Conservation (phyloP, 1,140 invertebrate genomes). For the Drosophila obscura region DNA sequence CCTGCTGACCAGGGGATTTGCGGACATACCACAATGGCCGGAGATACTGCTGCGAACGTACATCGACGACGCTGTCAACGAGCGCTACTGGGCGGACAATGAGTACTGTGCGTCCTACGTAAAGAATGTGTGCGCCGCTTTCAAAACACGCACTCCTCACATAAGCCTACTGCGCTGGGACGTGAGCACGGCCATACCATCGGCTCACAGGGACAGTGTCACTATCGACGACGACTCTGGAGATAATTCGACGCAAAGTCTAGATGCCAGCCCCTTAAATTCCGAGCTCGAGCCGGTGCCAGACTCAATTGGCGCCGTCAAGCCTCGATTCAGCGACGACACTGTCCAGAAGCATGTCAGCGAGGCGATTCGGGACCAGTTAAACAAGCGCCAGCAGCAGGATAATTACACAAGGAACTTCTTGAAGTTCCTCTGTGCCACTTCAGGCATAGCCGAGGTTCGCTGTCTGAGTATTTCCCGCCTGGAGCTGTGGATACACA, state of each 20-base stretch:
- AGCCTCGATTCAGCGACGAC: constrained; percentile 87
- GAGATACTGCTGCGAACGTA: constrained; percentile 92
- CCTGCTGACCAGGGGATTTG: constrained; percentile 92
- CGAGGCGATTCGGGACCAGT: constrained; percentile 94
- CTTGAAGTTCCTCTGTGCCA: constrained; percentile 91
- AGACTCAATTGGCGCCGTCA: constrained; percentile 67
- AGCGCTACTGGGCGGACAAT: constrained; percentile 96
- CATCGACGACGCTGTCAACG: constrained; percentile 96
- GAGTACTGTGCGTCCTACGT: constrained; percentile 95
- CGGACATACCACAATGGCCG: constrained; percentile 91
- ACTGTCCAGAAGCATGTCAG: constrained; percentile 92
- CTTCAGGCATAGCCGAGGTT: constrained; percentile 93
- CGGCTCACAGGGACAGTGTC: constrained; percentile 82
- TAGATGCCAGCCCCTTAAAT: constrained; percentile 61
- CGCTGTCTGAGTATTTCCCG: constrained; percentile 91
- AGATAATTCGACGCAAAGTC: constrained; percentile 82
- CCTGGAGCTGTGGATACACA: constrained; percentile 97
- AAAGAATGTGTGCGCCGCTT: constrained; percentile 94
- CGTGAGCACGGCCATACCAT: constrained; percentile 80
- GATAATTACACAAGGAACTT: constrained; percentile 95
- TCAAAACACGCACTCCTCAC: constrained; percentile 92
- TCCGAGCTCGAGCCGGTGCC: constrained; percentile 54
- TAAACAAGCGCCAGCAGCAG: constrained; percentile 92
- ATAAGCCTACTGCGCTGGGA: constrained; percentile 86
- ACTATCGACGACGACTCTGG: constrained; percentile 86